Evolutionary conservation across 2,113 vertebrate genomes (phyloP).

Genomic region (Rhea americana): DNA sequence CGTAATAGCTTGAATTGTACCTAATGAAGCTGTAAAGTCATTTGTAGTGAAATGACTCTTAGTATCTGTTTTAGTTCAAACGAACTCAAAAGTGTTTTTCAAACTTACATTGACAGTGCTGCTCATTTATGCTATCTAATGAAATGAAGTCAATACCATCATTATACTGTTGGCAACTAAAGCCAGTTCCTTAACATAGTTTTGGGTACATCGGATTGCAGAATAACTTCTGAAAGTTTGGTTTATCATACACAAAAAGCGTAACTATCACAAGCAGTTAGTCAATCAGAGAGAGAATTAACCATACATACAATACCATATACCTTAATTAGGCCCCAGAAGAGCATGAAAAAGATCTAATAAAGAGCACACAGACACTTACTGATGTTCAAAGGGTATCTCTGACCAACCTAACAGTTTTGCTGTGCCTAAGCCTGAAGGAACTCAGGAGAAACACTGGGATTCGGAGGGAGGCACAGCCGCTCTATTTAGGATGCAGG

Average conservation of each 20-base stretch:
- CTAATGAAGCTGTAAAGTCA: background rate
- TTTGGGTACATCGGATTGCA: background rate
- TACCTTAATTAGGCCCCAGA: background rate
- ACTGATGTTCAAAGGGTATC: background rate
- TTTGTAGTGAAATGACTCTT: background rate
- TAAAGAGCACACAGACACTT: background rate
- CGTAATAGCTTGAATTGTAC: background rate
- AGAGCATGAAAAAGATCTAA: background rate
- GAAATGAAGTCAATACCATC: background rate
- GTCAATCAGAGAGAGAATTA: background rate
- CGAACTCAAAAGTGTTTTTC: background rate
- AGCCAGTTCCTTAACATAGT: background rate
- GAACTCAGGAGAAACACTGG: background rate
- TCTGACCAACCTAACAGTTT: background rate
- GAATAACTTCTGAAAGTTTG: background rate
- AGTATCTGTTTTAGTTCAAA: background rate
- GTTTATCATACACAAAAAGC: background rate
- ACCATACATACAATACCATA: background rate
- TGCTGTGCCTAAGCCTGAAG: background rate
- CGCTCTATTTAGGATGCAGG: rapidly evolving
- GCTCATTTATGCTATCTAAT: background rate
- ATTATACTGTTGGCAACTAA: background rate
- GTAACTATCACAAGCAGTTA: background rate
- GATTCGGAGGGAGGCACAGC: background rate
- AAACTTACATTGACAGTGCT: background rate